Conservation (phyloP, 2,113 vertebrate genomes). For the Athene cunicularia region DNA sequence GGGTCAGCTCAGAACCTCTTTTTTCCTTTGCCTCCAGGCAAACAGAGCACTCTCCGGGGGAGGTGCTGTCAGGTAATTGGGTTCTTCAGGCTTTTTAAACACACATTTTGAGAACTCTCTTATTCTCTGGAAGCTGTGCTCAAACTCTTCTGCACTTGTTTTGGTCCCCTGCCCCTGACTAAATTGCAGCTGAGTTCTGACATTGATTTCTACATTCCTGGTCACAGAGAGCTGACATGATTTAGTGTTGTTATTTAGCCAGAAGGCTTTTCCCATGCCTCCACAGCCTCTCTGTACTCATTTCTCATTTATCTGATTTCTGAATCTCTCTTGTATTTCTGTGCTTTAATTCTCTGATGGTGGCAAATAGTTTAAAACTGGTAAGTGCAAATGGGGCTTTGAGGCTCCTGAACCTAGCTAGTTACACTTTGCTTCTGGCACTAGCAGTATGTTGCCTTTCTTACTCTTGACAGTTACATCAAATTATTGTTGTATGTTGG, state of each 20-base stretch:
- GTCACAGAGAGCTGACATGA: not conserved
- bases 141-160: not conserved
- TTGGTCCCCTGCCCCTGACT: not conserved
- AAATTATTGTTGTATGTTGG: not conserved
- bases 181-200: not conserved
- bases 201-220: not conserved
- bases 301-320: not conserved
- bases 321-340: not conserved
- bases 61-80: not conserved
- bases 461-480: not conserved
- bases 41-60: not conserved
- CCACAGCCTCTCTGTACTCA: not conserved
- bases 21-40: not conserved
- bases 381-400: not conserved
- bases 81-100: not conserved
- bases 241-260: not conserved
- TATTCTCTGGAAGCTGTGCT: not conserved
- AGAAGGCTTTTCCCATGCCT: not conserved
- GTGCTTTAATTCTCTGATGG: not conserved
- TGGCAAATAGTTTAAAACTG: not conserved
- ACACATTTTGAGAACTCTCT: not conserved
- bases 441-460: not conserved
- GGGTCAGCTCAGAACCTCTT: not conserved
- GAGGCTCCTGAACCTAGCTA: not conserved
- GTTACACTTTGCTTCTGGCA: not conserved